Evolutionary conservation across 2,888 invertebrate genomes (phyloP).

Genomic region (Dryobotodes eremita): DNA sequence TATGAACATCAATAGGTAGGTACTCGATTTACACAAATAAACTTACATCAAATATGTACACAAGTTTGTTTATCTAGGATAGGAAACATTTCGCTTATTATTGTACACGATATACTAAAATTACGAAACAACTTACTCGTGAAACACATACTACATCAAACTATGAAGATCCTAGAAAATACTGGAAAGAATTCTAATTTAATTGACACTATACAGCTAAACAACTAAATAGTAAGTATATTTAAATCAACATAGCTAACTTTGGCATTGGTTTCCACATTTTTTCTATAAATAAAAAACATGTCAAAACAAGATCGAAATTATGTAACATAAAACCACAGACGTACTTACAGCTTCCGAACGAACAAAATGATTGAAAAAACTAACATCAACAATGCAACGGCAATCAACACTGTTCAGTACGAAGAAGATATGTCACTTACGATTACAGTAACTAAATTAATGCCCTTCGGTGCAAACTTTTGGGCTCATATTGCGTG

Average conservation of each 20-base stretch:
- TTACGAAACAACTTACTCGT: conserved; percentile 86
- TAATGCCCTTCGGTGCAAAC: conserved; percentile 87
- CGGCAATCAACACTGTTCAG: conserved; percentile 82
- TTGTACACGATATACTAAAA: conserved; percentile 87
- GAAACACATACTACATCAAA: conserved; percentile 86
- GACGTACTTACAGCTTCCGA: conserved; percentile 77
- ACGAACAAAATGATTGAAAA: conserved; percentile 78
- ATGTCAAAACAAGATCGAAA: conserved; percentile 88
- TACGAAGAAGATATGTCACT: conserved; percentile 87
- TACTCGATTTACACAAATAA: conserved; percentile 87
- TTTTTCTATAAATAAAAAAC: conserved; percentile 87
- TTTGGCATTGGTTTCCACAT: conserved; percentile 90
- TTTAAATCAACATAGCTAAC: conserved; percentile 89
- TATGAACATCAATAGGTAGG: conserved; percentile 90
- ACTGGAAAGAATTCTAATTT: conserved; percentile 86
- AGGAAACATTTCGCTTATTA: conserved; percentile 90
- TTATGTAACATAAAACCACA: conserved; percentile 80
- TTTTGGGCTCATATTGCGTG: conserved; percentile 87
- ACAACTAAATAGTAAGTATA: conserved; percentile 85
- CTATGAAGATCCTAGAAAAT: conserved; percentile 89
- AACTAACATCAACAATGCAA: conserved; percentile 87
- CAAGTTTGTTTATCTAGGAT: conserved; percentile 85
- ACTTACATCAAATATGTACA: conserved; percentile 86
- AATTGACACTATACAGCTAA: conserved; percentile 91
- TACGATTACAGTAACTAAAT: conserved; percentile 80